Evolutionary conservation across 2,797 vertebrate species (phyloP).

Genomic region (Anabas testudineus): DNA sequence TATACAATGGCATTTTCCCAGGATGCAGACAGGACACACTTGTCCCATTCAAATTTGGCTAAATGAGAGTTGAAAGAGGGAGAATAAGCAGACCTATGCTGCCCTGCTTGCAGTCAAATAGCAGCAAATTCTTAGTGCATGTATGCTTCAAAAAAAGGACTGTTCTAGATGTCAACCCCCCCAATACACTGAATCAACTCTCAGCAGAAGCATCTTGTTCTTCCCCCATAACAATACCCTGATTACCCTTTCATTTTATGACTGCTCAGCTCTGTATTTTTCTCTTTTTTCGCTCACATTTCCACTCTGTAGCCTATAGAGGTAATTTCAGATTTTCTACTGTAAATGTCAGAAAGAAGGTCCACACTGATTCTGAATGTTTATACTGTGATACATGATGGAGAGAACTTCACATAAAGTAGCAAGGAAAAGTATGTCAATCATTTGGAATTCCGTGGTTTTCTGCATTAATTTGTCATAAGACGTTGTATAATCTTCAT

Average conservation of each 20-base stretch:
- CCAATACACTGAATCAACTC: conserved; percentile 37
- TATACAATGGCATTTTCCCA: conserved; percentile 43
- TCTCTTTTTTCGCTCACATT: conserved; percentile 25
- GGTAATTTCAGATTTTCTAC: conserved; percentile 6
- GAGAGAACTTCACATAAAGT: conserved; percentile 17
- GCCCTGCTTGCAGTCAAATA: conserved; percentile 27
- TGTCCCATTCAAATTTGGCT: conserved; percentile 50
- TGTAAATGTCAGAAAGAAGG: conserved; percentile 13
- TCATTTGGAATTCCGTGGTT: too few species aligned
- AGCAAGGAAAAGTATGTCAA: too few species aligned
- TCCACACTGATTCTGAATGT: conserved; percentile 4
- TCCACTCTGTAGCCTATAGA: conserved; percentile 19
- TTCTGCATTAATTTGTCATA: too few species aligned
- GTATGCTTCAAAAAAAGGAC: conserved; percentile 4
- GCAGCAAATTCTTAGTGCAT: conserved; percentile 41
- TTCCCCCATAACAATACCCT: conserved; percentile 26
- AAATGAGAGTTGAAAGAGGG: conserved; percentile 52
- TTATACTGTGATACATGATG: neutral
- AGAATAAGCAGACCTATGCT: conserved; percentile 47
- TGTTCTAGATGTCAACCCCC: conserved; percentile 16
- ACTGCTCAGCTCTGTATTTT: conserved; percentile 30
- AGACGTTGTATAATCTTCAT: too few species aligned
- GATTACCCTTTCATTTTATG: conserved; percentile 55
- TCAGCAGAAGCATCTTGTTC: neutral
- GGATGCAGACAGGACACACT: conserved; percentile 49